Evolutionary conservation across 2,113 vertebrate genomes (phyloP).

Genomic region (Malurus alboscapulatus): DNA sequence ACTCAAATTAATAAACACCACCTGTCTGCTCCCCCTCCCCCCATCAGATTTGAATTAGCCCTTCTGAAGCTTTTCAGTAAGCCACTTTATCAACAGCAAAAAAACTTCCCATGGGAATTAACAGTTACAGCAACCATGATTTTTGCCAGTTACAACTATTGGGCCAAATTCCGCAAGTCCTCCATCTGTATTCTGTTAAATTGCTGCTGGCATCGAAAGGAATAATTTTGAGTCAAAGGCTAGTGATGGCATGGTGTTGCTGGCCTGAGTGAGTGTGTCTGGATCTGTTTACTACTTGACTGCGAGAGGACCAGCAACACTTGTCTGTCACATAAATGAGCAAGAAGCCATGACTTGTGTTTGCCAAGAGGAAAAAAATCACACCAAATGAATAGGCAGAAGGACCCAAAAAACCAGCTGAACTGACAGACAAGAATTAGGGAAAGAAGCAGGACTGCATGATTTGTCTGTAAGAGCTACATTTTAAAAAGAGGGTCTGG

Average conservation of each 20-base stretch:
- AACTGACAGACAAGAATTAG: not conserved
- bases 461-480: not conserved
- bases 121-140: not conserved
- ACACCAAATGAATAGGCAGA: not conserved
- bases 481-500: not conserved
- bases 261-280: not conserved
- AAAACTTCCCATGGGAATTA: not conserved
- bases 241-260: not conserved
- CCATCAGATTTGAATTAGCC: not conserved
- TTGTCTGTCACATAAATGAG: not conserved
- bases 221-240: not conserved
- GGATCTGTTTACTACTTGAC: not conserved
- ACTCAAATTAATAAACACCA: not conserved
- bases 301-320: not conserved
- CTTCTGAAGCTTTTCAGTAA: not conserved
- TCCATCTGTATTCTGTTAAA: not conserved
- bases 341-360: not conserved
- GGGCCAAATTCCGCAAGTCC: not conserved
- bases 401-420: not conserved
- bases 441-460: not conserved
- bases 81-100: not conserved
- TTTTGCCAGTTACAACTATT: not conserved
- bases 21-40: accelerated
- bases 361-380: not conserved
- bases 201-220: not conserved